These are phyloP conservation scores for Dorcus parallelipipedus DNA, from an alignment of 2,888 invertebrate species.

Conservation along the genomic window DNA sequence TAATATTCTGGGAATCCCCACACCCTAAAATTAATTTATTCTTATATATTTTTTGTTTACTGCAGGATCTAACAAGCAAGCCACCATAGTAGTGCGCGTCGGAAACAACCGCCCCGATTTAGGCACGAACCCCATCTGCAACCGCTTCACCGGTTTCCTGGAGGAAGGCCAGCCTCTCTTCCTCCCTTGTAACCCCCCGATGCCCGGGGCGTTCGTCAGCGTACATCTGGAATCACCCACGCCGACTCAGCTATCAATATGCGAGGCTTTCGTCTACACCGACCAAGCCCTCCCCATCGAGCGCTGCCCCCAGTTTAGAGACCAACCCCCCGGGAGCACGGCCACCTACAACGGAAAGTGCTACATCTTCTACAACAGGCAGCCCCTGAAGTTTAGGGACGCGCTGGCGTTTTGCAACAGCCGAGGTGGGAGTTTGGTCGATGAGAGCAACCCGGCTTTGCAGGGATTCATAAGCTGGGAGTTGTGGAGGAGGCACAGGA, in stretches of 20 bases:
- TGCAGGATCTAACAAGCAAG: slow-evolving; percentile 71
- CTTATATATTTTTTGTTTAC: slow-evolving; percentile 16
- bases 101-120: slow-evolving; percentile 91
- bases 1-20: too few relatives aligned
- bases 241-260: slow-evolving; percentile 79
- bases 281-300: slow-evolving; percentile 90
- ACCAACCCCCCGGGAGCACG: slow-evolving; percentile 88
- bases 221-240: slow-evolving; percentile 78
- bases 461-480: slow-evolving; percentile 96
- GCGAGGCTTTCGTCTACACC: slow-evolving; percentile 92
- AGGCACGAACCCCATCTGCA: slow-evolving; percentile 89
- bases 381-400: slow-evolving; percentile 76
- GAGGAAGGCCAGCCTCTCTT: slow-evolving; percentile 90
- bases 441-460: slow-evolving; percentile 89
- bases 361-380: slow-evolving; percentile 88
- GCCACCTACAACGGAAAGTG: slow-evolving; percentile 94
- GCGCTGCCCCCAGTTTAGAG: slow-evolving; percentile 86
- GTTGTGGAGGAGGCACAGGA: slow-evolving; percentile 84
- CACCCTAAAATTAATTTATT: too few relatives aligned
- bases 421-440: slow-evolving; percentile 74
- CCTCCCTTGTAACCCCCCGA: slow-evolving; percentile 89
- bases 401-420: slow-evolving; percentile 76
- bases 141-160: slow-evolving; percentile 79
- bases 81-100: slow-evolving; percentile 83
- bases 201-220: slow-evolving; percentile 93